Evolutionary conservation across 2,113 vertebrate species (phyloP).

Genomic region (Zeus faber): DNA sequence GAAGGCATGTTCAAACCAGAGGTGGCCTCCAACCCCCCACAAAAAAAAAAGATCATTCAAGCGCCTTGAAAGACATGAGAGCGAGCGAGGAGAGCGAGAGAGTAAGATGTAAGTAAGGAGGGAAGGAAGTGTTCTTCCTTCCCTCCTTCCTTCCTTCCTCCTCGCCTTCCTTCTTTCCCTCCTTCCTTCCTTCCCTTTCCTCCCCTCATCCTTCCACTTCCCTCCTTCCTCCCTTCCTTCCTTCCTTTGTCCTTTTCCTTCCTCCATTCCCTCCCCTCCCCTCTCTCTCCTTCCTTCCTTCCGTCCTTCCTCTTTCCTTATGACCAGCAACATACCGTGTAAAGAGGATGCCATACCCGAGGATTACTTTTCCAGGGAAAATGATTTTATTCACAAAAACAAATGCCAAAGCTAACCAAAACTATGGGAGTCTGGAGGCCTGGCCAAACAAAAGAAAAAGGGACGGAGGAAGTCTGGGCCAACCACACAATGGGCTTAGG

Average conservation of each 20-base stretch:
- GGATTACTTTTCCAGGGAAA: too few species aligned
- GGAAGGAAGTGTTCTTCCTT: too few species aligned
- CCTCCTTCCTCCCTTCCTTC: slow-evolving; percentile 20
- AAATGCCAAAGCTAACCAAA: too few species aligned
- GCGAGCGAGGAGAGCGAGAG: slow-evolving; percentile 7
- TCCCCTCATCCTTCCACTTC: slow-evolving; percentile 12
- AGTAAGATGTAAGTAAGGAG: too few species aligned
- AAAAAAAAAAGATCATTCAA: slow-evolving; percentile 37
- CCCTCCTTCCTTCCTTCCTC: slow-evolving; percentile 19
- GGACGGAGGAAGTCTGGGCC: too few species aligned
- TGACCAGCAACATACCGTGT: too few species aligned
- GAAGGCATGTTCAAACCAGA: slow-evolving; percentile 9
- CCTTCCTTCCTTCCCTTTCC: slow-evolving; percentile 23
- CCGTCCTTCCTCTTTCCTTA: too few species aligned
- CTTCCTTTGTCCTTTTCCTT: slow-evolving; percentile 31
- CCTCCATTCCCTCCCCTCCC: slow-evolving; percentile 37
- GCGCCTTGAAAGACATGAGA: slow-evolving; percentile 24
- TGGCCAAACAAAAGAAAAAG: too few species aligned
- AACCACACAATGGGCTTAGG: too few species aligned
- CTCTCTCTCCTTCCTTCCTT: slow-evolving; percentile 22
- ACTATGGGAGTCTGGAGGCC: too few species aligned
- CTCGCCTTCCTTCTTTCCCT: slow-evolving; percentile 18
- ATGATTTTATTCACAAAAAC: too few species aligned
- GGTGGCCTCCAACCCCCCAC: slow-evolving; percentile 30
- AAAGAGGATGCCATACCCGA: too few species aligned